Evolutionary conservation across 2,797 vertebrate genomes (phyloP).

Genomic region (Urosaurus nigricauda): DNA sequence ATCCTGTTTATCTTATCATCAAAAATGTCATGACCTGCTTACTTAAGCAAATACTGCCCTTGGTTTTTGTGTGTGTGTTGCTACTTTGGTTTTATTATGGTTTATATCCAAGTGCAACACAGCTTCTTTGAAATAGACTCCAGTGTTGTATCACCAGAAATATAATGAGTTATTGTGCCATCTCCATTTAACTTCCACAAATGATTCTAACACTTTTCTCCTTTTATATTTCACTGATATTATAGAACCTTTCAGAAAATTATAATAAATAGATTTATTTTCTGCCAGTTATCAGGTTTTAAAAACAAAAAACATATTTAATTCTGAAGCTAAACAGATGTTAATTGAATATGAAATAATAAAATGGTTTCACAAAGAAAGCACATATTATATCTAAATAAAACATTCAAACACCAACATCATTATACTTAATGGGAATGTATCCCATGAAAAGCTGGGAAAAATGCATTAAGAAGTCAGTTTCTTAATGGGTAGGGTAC

Average conservation of each 20-base stretch:
- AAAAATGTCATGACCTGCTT: not conserved
- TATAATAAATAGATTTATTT: conserved; percentile 2
- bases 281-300: not conserved
- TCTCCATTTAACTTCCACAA: not conserved
- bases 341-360: not conserved
- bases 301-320: not conserved
- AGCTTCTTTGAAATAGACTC: not conserved
- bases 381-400: conserved; percentile 44
- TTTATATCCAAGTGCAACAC: not conserved
- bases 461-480: conserved; percentile 53
- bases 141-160: not conserved
- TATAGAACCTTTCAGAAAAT: not conserved
- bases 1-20: not conserved
- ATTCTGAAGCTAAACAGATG: not conserved
- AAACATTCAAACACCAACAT: conserved; percentile 15
- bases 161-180: not conserved
- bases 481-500: conserved; percentile 17
- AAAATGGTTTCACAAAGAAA: conserved; percentile 43
- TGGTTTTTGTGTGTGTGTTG: not conserved
- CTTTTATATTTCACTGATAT: not conserved
- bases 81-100: not conserved
- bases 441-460: conserved; percentile 53
- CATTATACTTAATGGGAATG: conserved; percentile 54
- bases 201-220: not conserved
- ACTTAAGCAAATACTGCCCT: not conserved